phyloP scores from a whole-genome alignment of 1,140 invertebrate genomes.

The Drosophila ficusphila region DNA sequence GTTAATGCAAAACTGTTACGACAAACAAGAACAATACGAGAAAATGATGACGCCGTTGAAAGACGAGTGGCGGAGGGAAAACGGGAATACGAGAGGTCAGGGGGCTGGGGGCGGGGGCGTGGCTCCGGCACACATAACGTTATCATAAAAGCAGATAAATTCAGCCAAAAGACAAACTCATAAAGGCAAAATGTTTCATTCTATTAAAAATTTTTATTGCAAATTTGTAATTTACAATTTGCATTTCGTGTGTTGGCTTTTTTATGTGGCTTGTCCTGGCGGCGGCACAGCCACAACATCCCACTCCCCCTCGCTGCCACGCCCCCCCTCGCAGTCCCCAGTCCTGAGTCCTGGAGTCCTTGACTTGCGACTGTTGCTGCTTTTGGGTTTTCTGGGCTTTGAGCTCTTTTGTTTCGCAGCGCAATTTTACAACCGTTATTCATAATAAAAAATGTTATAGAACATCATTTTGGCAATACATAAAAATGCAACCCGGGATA shows the following conservation, averaged over 20 bases:
- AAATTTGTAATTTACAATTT: slow-evolving; percentile 84
- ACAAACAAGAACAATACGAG: slow-evolving; percentile 79
- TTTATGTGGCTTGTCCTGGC: slow-evolving; percentile 46
- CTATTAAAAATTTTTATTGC: slow-evolving; percentile 84
- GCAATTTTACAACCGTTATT: slow-evolving; percentile 82
- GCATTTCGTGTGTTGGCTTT: slow-evolving; percentile 78
- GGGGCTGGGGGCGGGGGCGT: neutral
- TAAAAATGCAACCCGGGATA: slow-evolving; percentile 75
- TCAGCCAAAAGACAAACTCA: slow-evolving; percentile 77
- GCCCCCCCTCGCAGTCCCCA: too few relatives aligned
- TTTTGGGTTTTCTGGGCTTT: neutral
- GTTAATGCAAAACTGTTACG: slow-evolving; percentile 83
- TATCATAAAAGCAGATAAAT: slow-evolving; percentile 84
- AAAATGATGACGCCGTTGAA: slow-evolving; percentile 72
- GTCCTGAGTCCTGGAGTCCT: slow-evolving; percentile 8
- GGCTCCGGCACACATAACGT: slow-evolving; percentile 45
- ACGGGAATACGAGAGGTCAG: neutral
- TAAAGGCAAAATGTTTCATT: slow-evolving; percentile 84
- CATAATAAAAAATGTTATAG: slow-evolving; percentile 84
- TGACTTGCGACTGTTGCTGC: slow-evolving; percentile 72
- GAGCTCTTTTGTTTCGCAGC: slow-evolving; percentile 49
- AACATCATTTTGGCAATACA: slow-evolving; percentile 82
- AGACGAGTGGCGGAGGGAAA: neutral
- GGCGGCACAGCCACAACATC: neutral
- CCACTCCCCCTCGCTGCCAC: too few relatives aligned